These are phyloP conservation scores for Lasioglossum zephyrum DNA, from an alignment of 2,888 invertebrate species.

Conservation along the genomic window DNA sequence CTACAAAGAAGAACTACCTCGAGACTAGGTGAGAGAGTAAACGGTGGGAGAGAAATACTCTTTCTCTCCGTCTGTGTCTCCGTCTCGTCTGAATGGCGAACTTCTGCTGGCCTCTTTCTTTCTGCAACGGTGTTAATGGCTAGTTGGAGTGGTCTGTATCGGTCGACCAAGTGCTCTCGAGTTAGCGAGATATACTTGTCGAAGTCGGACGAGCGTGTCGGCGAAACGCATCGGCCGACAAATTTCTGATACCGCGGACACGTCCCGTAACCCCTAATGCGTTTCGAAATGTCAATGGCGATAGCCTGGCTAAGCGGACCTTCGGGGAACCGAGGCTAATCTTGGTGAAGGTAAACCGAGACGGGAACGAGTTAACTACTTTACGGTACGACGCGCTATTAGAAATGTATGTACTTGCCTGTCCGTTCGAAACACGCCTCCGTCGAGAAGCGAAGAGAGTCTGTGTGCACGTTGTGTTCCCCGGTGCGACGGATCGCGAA, in stretches of 20 bases:
- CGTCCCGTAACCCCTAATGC: constrained; percentile 11
- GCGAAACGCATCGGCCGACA: constrained; percentile 21
- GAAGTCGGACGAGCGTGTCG: background rate
- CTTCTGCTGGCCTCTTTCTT: background rate
- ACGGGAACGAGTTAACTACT: constrained; percentile 6
- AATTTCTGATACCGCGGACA: constrained; percentile 22
- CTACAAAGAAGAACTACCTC: background rate
- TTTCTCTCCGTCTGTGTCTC: background rate
- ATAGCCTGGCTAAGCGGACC: background rate
- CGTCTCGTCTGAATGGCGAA: background rate
- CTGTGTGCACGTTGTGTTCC: background rate
- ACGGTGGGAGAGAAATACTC: background rate
- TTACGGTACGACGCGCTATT: background rate
- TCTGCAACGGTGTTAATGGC: constrained; percentile 58
- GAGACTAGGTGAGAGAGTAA: background rate
- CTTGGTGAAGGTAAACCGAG: background rate
- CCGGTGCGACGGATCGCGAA: background rate
- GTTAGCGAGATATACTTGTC: constrained; percentile 40
- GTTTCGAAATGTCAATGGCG: constrained; percentile 22
- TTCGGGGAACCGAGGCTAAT: constrained; percentile 1
- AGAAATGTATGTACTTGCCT: constrained; percentile 2
- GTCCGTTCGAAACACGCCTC: background rate
- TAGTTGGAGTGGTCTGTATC: constrained; percentile 54
- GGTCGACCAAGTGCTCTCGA: constrained; percentile 53
- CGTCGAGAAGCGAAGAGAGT: background rate